phyloP scores from a whole-genome alignment of 2,797 vertebrate species.

The Bradypodion pumilum region DNA sequence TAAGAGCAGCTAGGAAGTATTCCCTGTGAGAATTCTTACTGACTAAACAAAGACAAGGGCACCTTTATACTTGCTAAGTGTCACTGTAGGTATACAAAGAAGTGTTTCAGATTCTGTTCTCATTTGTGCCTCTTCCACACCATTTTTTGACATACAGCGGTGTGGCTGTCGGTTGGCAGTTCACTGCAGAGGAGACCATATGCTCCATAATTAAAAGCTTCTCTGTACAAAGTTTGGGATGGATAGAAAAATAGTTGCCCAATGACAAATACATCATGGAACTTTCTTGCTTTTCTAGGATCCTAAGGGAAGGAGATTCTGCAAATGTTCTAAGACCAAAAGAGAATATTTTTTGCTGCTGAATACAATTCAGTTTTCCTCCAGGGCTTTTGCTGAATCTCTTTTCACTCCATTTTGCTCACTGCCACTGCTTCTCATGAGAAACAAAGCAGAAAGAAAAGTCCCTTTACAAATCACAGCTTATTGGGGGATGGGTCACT shows the following conservation, averaged over 20 bases:
- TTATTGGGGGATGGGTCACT: neutral
- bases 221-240: conserved; percentile 31
- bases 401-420: accelerated
- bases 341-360: neutral
- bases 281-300: conserved; percentile 23
- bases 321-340: neutral
- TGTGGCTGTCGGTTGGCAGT: conserved; percentile 25
- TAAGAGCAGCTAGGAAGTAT: neutral
- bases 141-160: neutral
- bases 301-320: neutral
- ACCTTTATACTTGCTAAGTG: neutral
- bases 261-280: neutral
- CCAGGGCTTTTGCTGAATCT: neutral
- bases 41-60: neutral
- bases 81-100: neutral
- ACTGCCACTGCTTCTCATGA: accelerated
- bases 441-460: accelerated
- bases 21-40: neutral
- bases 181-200: neutral
- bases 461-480: neutral
- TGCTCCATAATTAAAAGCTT: conserved; percentile 25
- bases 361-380: neutral
- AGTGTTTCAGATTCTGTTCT: neutral
- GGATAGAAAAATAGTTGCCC: conserved; percentile 14
- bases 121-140: neutral